Conservation (phyloP, 2,888 invertebrate species). For the Neoitamus cyanurus region DNA sequence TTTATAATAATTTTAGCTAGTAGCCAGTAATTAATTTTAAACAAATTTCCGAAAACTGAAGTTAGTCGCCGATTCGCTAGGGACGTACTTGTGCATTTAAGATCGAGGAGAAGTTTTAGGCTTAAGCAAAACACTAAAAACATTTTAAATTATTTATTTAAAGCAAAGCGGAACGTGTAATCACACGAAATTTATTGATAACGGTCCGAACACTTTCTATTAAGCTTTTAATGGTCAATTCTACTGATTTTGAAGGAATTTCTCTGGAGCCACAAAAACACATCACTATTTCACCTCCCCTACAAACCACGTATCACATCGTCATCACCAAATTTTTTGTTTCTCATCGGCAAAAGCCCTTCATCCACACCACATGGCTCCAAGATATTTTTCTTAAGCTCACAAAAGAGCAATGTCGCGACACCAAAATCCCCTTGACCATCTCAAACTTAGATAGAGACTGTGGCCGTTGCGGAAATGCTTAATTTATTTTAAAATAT, state of each 20-base stretch:
- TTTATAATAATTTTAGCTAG: slow-evolving; percentile 25
- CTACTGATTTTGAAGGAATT: neutral
- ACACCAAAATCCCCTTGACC: neutral
- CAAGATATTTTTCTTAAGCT: neutral
- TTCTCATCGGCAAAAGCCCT: neutral
- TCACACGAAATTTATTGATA: neutral
- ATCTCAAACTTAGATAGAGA: slow-evolving; percentile 40
- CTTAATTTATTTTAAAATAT: slow-evolving; percentile 30
- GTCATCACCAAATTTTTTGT: neutral
- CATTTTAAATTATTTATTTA: slow-evolving; percentile 48
- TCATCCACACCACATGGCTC: neutral
- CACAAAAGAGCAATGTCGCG: neutral
- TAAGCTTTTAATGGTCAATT: slow-evolving; percentile 46
- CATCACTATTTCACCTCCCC: neutral
- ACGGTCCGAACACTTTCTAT: slow-evolving; percentile 48
- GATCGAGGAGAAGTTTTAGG: slow-evolving; percentile 8
- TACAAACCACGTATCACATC: neutral
- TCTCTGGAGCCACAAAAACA: neutral
- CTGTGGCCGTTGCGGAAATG: neutral
- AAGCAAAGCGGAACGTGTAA: slow-evolving; percentile 18
- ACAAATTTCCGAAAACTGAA: neutral
- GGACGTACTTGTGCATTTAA: slow-evolving; percentile 32
- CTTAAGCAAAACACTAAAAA: slow-evolving; percentile 11
- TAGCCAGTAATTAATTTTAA: slow-evolving; percentile 8
- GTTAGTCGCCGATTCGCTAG: slow-evolving; percentile 3